phyloP scores from a whole-genome alignment of 2,888 invertebrate genomes.

The Andrena marginata region DNA sequence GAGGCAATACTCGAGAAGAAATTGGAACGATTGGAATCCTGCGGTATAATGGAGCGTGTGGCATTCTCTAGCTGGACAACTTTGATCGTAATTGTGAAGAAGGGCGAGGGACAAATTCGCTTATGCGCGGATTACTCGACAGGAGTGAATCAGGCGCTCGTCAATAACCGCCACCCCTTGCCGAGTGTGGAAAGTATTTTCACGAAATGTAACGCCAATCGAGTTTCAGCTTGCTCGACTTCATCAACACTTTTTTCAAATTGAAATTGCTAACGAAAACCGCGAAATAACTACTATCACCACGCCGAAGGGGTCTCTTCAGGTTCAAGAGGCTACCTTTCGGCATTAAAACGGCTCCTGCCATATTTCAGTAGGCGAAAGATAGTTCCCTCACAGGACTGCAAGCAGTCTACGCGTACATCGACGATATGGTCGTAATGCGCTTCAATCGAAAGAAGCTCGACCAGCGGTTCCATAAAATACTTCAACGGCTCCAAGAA shows the following conservation, averaged over 20 bases:
- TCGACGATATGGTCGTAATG: too few species aligned
- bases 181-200: background rate
- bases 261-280: background rate
- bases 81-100: background rate
- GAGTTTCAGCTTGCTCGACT: background rate
- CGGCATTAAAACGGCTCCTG: background rate
- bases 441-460: too few species aligned
- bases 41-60: background rate
- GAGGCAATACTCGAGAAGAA: background rate
- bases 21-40: background rate
- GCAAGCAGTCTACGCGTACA: background rate
- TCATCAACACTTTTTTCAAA: background rate
- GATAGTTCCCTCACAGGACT: background rate
- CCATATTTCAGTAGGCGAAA: background rate
- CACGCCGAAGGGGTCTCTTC: background rate
- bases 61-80: background rate
- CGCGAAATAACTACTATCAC: background rate
- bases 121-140: background rate
- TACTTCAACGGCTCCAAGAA: background rate
- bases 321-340: background rate
- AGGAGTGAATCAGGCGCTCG: background rate
- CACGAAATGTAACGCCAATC: too few species aligned
- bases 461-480: background rate
- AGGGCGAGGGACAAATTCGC: too few species aligned
- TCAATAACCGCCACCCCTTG: background rate